Base-by-base conservation (phyloP, 2,888 invertebrate species). In the Zelleria hepariella region DNA sequence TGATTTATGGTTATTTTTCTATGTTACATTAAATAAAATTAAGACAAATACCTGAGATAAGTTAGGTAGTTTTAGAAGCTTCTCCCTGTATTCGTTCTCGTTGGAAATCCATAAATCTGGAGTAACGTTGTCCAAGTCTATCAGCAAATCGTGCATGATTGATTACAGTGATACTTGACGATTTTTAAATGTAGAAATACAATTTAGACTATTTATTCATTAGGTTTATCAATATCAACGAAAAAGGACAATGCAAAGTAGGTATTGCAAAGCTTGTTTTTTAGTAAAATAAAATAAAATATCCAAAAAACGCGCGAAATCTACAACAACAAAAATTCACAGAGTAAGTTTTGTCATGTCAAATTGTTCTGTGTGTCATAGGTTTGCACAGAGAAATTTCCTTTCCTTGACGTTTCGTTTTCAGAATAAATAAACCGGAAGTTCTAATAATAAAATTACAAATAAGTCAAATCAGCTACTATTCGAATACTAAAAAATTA, bases 81-180 rank as follows among this genome's bases (percentile, higher is more conserved):
- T 83, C 63, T 88, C 85, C 60, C 80, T 78, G 80, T 87, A 90
- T 60, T 66, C 68, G 64, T 78, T 71, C 75, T 91, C 91, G 65
- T 90, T 87, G 64, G 78, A 68, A 55, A 84, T 67, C 89, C 90
- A 91, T 60, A 83, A 67, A 70, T 88, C 82, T 7, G 88, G 86
- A 20, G 80, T 82, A 60, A 89, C 80, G 42, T 75, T 78, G 66
- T 86, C 86, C 64, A 89, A 83, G 69, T 85, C 82, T 59, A 66
- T 66, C 59, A 67, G 60, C 5, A 75, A 65, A 64, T 82, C 80
- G 62, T 78, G 76, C 84, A 86, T 85, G 64, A 8, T 23, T 8
- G 32, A n/a, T n/a, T 58, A 15, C 27, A 2, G 18, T 27, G 7
- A n/a, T 56, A 6, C 1, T 10, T 8, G n/a, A 32, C 7, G 32